Evolutionary conservation across 1,140 invertebrate species (phyloP), one percentile per base, ranked within the genome.

Genomic region (Archivesica marissinica): DNA sequence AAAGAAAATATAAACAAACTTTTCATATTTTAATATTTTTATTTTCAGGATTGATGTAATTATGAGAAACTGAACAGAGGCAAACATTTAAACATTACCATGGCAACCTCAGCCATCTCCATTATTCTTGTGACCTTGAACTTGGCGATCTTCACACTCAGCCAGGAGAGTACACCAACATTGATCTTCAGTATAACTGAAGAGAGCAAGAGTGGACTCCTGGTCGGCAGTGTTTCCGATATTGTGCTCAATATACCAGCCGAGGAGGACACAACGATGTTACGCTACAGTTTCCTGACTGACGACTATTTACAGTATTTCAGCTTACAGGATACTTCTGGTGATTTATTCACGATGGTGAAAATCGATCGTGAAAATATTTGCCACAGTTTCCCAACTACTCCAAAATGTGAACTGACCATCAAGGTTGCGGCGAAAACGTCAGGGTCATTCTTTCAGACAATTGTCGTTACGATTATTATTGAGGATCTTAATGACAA

Each of bases 401-500:
- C 50, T n/a, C 20, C 47, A 13, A 61, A 52, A 28, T 92, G 86
- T 76, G 77, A 59, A 35, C 50, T 86, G 54, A 52, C 35, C 23
- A 78, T 87, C 15, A 70, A 78, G 56, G 81, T 91, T 38, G 87
- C 44, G 44, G 87, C 86, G 17, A 87, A 84, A 54, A 79, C 50
- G 9, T 7, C 23, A 0, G 78, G 61, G 33, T 25, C 20, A 44
- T 68, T 76, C 39, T 78, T 54, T 20, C 30, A 25, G 2, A 81
- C 68, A 13, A 76, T 86, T 15, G 64, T 74, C 70, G 76, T 87
- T 0, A 76, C 75, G 41, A 85, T 93, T 1, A 72, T 81, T 33
- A 87, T 93, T 35, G 38, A 77, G 1, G 92, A 93, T 68, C 88
- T 93, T 17, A 93, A 93, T 83, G 93, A 93, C 79, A 92, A 93